Percentiles rank a stretch among this genome's conserved stretches.
Evolutionary conservation across 2,888 invertebrate species (phyloP).

Genomic region (Alsophila aescularia): DNA sequence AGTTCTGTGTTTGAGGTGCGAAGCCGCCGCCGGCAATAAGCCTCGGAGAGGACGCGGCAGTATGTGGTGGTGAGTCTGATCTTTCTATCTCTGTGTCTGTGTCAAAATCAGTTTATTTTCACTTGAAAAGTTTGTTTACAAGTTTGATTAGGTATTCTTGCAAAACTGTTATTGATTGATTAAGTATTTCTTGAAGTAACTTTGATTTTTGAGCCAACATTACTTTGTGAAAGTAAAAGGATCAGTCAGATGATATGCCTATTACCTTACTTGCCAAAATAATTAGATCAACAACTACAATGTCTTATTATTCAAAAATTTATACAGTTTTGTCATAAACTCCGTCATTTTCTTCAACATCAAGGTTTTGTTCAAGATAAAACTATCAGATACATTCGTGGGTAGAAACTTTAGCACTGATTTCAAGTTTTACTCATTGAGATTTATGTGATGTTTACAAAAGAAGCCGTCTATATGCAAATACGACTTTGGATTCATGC

Average conservation of each 20-base stretch:
- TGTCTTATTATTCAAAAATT: too few relatives aligned
- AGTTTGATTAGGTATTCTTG: too few relatives aligned
- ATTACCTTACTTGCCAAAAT: too few relatives aligned
- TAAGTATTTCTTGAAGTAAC: not conserved
- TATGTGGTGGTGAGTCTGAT: conserved; percentile 93
- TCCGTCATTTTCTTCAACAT: too few relatives aligned
- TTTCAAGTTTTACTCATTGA: conserved; percentile 9
- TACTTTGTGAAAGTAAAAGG: not conserved
- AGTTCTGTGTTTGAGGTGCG: conserved; percentile 80
- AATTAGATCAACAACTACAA: too few relatives aligned
- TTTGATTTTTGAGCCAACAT: not conserved
- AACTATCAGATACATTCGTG: not conserved
- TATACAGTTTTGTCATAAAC: too few relatives aligned
- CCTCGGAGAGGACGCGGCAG: conserved; percentile 92
- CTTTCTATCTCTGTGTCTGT: conserved; percentile 29
- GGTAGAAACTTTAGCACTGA: conserved; percentile 1
- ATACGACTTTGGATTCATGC: conserved; percentile 7
- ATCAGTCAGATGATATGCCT: too few relatives aligned
- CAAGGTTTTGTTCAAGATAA: not conserved
- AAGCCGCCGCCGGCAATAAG: conserved; percentile 76
- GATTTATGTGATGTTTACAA: conserved; percentile 9
- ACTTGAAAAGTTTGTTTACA: conserved; percentile 6
- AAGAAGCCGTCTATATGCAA: conserved; percentile 1
- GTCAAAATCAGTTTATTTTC: not conserved
- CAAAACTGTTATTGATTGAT: not conserved